A percentile compares a stretch with the other conserved stretches of the same genome.
These are phyloP conservation scores for Kradibia gibbosae DNA, from an alignment of 1,140 invertebrate species.

Conservation along the genomic window DNA sequence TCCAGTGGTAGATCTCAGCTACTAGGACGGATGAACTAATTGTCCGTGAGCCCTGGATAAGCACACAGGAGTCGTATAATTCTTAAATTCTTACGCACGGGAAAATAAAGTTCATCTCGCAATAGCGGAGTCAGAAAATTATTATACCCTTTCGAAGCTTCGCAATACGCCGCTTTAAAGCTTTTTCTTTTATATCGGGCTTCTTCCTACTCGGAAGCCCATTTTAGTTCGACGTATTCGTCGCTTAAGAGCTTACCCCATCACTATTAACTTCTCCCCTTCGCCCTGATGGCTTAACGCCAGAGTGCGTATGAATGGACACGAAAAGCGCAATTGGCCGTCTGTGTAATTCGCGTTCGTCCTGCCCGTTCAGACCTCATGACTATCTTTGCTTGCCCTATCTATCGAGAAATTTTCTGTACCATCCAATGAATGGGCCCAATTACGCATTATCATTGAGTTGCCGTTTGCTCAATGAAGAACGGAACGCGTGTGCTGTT, in stretches of 20 bases:
- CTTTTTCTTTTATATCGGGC: not conserved
- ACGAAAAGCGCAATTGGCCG: not conserved
- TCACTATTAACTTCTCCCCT: not conserved
- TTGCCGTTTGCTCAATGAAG: not conserved
- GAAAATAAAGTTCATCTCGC: too few relatives aligned
- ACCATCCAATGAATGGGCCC: not conserved
- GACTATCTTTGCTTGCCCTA: too few relatives aligned
- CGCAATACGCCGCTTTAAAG: not conserved
- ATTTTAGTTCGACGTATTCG: too few relatives aligned
- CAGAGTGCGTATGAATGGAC: not conserved
- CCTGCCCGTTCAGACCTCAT: too few relatives aligned
- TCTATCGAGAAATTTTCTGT: not conserved
- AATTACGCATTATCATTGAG: not conserved
- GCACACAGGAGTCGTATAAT: too few relatives aligned
- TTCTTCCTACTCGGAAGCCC: not conserved
- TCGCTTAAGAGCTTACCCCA: not conserved
- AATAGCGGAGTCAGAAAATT: too few relatives aligned
- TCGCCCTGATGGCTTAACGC: not conserved
- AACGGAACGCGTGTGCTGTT: too few relatives aligned
- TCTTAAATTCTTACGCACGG: too few relatives aligned
- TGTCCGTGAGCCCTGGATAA: too few relatives aligned
- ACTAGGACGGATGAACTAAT: too few relatives aligned
- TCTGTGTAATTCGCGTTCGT: constrained; percentile 8
- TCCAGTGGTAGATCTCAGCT: too few relatives aligned
- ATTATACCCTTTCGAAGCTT: too few relatives aligned